A percentile compares a stretch with the other conserved stretches of the same genome.
Conservation (phyloP, 2,797 vertebrate genomes). For the Notoglanidium macrostoma region DNA sequence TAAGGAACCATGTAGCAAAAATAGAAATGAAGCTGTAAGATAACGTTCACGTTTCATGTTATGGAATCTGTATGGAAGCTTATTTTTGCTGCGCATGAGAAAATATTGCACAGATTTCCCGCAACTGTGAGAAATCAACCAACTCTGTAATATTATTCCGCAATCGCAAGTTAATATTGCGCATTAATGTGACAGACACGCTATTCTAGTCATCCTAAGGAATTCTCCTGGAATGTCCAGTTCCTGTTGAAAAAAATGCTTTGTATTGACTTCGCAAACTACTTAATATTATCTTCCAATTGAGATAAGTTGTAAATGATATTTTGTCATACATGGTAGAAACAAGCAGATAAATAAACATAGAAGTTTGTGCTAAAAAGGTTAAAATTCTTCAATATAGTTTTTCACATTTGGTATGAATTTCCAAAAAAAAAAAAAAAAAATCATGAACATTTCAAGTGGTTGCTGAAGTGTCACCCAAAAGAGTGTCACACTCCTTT, state of each 20-base stretch:
- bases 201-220: too few species aligned
- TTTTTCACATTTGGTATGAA: neutral
- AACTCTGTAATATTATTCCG: neutral
- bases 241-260: neutral
- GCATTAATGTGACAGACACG: neutral
- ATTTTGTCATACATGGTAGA: neutral
- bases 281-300: neutral
- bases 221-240: too few species aligned
- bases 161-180: neutral
- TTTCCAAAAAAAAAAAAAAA: neutral
- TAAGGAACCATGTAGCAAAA: slow-evolving; percentile 24
- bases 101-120: too few species aligned
- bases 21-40: slow-evolving; percentile 15
- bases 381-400: neutral
- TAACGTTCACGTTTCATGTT: neutral
- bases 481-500: slow-evolving; percentile 17
- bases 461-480: neutral
- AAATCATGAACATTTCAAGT: slow-evolving; percentile 4
- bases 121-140: neutral
- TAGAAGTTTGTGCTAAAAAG: neutral
- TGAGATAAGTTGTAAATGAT: neutral
- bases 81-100: too few species aligned
- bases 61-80: neutral
- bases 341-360: neutral
- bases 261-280: neutral